Conservation (phyloP, 64 coral and sea anemone genomes). For the Montipora foliosa region DNA sequence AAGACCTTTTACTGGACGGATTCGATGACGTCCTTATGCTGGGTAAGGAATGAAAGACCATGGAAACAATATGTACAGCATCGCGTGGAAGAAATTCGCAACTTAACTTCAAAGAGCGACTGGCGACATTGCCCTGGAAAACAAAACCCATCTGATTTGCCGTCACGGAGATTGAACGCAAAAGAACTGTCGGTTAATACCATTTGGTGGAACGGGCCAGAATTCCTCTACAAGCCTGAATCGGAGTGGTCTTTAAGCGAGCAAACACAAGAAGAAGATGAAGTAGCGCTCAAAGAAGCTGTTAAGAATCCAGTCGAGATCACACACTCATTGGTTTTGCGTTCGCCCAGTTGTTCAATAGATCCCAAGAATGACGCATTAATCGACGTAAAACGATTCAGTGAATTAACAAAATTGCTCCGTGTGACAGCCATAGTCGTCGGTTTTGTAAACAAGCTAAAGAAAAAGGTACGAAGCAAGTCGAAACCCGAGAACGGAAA, state of each 20-base stretch:
- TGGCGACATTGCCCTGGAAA: neutral
- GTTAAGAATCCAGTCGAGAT: neutral
- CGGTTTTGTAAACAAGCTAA: constrained; percentile 28
- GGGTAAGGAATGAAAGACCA: constrained; percentile 31
- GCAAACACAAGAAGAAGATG: neutral
- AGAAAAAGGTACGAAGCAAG: neutral
- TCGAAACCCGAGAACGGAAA: neutral
- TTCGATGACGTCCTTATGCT: neutral
- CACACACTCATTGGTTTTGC: neutral
- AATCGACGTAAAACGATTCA: constrained; percentile 31
- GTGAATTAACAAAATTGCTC: constrained; percentile 1
- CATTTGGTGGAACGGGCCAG: constrained; percentile 45
- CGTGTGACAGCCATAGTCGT: constrained; percentile 19
- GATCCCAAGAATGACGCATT: neutral
- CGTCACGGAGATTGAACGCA: neutral
- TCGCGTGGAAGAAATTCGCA: neutral
- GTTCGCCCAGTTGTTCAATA: no score
- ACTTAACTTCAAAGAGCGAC: neutral
- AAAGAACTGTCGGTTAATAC: neutral
- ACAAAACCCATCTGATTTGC: neutral
- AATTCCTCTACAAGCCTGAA: constrained; percentile 3
- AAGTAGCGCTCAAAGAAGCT: neutral
- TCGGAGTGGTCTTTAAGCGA: neutral
- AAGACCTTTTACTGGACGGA: constrained; percentile 19
- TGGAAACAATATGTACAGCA: constrained; percentile 45